Conservation (phyloP, 1,140 invertebrate species). For the Chymomyza costata region DNA sequence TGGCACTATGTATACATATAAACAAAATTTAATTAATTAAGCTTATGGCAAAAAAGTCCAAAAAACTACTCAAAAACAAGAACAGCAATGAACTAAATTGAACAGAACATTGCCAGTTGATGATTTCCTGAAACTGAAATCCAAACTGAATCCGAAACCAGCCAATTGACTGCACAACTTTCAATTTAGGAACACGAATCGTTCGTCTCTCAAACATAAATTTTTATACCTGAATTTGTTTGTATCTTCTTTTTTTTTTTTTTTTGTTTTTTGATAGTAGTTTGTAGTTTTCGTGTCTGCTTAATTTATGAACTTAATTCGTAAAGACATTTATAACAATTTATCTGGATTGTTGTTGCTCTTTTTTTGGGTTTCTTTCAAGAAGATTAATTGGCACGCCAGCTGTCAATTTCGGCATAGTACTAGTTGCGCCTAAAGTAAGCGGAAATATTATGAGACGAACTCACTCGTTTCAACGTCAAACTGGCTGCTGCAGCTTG, state of each 20-base stretch:
- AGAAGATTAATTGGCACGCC: constrained; percentile 59
- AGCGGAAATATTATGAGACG: constrained; percentile 50
- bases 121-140: too few species aligned
- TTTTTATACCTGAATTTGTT: constrained; percentile 40
- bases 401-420: constrained; percentile 61
- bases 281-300: constrained; percentile 11
- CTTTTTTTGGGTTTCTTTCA: background rate
- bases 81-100: constrained; percentile 6
- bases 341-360: constrained; percentile 49
- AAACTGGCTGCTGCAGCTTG: too few species aligned
- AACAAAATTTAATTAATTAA: constrained; percentile 23
- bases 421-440: constrained; percentile 64
- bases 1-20: background rate
- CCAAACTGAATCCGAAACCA: background rate
- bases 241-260: constrained; percentile 46
- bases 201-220: background rate
- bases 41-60: background rate
- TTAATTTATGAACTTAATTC: constrained; percentile 67
- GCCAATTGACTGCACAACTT: constrained; percentile 26
- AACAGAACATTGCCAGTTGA: too few species aligned
- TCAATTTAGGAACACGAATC: constrained; percentile 26
- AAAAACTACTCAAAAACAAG: background rate
- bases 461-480: too few species aligned
- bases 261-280: too few species aligned
- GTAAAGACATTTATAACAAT: constrained; percentile 63